Percentiles rank a stretch among this genome's conserved stretches.
These are phyloP conservation scores for Parascotia fuliginaria DNA, from an alignment of 2,888 invertebrate genomes.

Conservation along the genomic window DNA sequence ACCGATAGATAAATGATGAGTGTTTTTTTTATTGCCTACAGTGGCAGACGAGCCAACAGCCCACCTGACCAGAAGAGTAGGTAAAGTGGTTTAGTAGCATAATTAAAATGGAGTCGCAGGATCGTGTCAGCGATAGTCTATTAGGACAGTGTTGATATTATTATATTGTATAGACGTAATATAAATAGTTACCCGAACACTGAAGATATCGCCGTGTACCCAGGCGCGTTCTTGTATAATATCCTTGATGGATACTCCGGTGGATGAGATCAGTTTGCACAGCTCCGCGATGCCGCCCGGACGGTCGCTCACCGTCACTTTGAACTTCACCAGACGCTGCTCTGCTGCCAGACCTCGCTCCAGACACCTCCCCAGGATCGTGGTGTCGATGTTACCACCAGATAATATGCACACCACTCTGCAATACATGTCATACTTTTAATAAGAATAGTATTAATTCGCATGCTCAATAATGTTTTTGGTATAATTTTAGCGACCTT, in stretches of 20 bases:
- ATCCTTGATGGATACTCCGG: constrained; percentile 97
- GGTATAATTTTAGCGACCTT: too few relatives aligned
- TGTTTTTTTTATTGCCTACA: too few relatives aligned
- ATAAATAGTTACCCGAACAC: constrained; percentile 68
- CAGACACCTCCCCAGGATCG: constrained; percentile 94
- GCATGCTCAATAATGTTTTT: too few relatives aligned
- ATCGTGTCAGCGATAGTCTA: too few relatives aligned
- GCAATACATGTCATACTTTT: constrained; percentile 10
- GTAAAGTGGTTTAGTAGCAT: too few relatives aligned
- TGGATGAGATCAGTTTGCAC: constrained; percentile 89
- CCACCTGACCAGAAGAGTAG: too few relatives aligned
- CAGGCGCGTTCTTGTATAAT: constrained; percentile 98
- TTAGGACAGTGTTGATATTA: too few relatives aligned
- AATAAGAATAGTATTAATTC: too few relatives aligned
- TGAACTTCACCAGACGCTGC: constrained; percentile 88
- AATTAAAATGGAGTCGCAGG: too few relatives aligned
- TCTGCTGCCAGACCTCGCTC: constrained; percentile 96
- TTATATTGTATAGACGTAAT: too few relatives aligned
- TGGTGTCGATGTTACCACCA: constrained; percentile 97
- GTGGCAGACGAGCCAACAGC: too few relatives aligned
- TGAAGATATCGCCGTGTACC: constrained; percentile 95
- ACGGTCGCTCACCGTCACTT: constrained; percentile 91
- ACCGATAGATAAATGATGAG: too few relatives aligned
- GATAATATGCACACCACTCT: constrained; percentile 94
- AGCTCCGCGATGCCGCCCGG: constrained; percentile 96